A percentile compares a stretch with the other conserved stretches of the same genome.
phyloP scores from a whole-genome alignment of 2,888 invertebrate genomes.

The Nephrotoma flavescens region DNA sequence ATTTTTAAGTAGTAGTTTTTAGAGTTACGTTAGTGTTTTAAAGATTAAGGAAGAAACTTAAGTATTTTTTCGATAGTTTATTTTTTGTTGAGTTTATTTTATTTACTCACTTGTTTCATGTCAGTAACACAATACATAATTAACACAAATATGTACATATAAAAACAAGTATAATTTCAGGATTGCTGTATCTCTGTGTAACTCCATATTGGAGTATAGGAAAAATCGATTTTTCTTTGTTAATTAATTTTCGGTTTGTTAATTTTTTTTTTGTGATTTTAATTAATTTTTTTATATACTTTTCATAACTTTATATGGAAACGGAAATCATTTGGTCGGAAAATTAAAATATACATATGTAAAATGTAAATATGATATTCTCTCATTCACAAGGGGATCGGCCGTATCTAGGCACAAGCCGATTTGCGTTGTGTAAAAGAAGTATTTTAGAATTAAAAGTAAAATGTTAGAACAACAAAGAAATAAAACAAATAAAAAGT shows the following conservation, averaged over 20 bases:
- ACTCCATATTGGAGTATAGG: constrained; percentile 15
- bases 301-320: background rate
- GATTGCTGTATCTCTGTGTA: constrained; percentile 7
- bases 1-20: background rate
- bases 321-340: background rate
- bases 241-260: background rate
- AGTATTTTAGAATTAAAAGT: background rate
- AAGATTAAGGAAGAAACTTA: background rate
- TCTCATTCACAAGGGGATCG: background rate
- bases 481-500: background rate
- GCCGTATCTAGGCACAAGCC: background rate
- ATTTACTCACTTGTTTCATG: background rate
- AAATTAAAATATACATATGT: background rate
- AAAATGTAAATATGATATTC: background rate
- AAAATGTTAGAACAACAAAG: background rate
- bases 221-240: background rate
- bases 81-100: background rate
- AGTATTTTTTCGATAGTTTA: background rate
- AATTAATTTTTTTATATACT: background rate
- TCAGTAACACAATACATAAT: background rate
- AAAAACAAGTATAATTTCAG: background rate
- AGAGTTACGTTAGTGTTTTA: background rate
- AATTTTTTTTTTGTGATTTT: background rate
- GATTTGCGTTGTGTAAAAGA: background rate
- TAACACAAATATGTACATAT: background rate